phyloP scores from a whole-genome alignment of 2,888 invertebrate species.

The Epinotia brunnichana region DNA sequence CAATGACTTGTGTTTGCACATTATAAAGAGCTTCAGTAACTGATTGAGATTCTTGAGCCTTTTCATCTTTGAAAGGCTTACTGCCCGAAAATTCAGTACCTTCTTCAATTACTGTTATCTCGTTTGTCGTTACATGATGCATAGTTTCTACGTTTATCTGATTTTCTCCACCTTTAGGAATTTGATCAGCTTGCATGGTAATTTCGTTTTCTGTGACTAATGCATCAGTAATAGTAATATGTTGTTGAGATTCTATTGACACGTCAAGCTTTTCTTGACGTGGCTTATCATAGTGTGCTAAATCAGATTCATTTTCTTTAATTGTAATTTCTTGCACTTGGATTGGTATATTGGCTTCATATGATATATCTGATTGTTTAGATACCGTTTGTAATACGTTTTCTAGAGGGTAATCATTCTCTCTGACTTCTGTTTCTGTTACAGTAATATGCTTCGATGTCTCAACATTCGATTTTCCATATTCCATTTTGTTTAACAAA shows the following conservation, averaged over 20 bases:
- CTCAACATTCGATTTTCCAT: slow-evolving; percentile 53
- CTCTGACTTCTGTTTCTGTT: slow-evolving; percentile 76
- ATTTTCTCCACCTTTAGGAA: slow-evolving; percentile 53
- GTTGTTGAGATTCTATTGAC: slow-evolving; percentile 60
- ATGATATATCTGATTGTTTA: slow-evolving; percentile 52
- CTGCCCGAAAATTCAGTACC: slow-evolving; percentile 52
- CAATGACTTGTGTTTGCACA: slow-evolving; percentile 56
- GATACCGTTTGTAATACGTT: slow-evolving; percentile 45
- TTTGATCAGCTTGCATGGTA: slow-evolving; percentile 49
- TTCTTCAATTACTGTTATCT: slow-evolving; percentile 65
- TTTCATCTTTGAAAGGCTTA: slow-evolving; percentile 53
- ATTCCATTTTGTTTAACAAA: slow-evolving; percentile 53
- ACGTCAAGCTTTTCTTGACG: slow-evolving; percentile 55
- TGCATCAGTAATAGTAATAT: slow-evolving; percentile 63
- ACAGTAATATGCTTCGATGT: slow-evolving; percentile 81
- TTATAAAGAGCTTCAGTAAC: slow-evolving; percentile 54
- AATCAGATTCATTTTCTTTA: slow-evolving; percentile 59
- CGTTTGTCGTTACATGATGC: slow-evolving; percentile 64
- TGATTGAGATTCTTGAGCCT: slow-evolving; percentile 51
- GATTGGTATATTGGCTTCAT: slow-evolving; percentile 60
- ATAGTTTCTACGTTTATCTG: slow-evolving; percentile 58
- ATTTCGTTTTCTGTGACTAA: slow-evolving; percentile 64
- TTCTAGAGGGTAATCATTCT: slow-evolving; percentile 68
- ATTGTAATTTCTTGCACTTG: slow-evolving; percentile 60
- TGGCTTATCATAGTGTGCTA: slow-evolving; percentile 48